Percentiles rank a stretch among this genome's conserved stretches.
phyloP scores from a whole-genome alignment of 2,888 invertebrate species.

The Brenthis ino region DNA sequence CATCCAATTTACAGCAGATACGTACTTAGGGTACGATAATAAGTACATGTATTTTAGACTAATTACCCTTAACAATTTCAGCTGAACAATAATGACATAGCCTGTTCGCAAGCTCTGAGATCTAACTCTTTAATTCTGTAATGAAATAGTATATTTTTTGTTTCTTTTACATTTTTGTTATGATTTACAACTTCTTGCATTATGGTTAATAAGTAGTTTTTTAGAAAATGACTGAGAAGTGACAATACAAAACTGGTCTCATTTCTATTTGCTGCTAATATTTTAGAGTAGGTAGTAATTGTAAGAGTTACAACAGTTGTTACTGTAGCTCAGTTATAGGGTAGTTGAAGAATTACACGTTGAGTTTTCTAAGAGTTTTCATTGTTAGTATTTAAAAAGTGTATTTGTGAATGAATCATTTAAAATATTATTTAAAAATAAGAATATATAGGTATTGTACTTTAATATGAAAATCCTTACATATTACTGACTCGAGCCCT shows the following conservation, averaged over 20 bases:
- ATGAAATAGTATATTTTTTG: conserved; percentile 9
- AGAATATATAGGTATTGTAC: conserved; percentile 20
- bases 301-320: conserved; percentile 52
- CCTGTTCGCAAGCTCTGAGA: too few species aligned
- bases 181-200: background rate
- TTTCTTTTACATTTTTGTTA: conserved; percentile 6
- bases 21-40: too few species aligned
- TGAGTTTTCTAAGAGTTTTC: conserved; percentile 55
- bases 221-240: conserved; percentile 71
- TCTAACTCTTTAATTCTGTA: too few species aligned
- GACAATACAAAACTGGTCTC: conserved; percentile 76
- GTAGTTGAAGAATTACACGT: conserved; percentile 38
- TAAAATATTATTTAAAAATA: conserved; percentile 36
- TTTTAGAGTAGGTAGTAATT: conserved; percentile 42
- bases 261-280: conserved; percentile 59
- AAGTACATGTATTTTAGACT: too few species aligned
- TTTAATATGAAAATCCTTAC: conserved; percentile 10
- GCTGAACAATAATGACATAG: too few species aligned
- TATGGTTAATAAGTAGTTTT: conserved; percentile 29
- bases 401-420: conserved; percentile 50
- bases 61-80: too few species aligned
- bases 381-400: conserved; percentile 59
- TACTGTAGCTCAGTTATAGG: conserved; percentile 36
- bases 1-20: too few species aligned
- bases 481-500: conserved; percentile 14